A percentile compares a stretch with the other conserved stretches of the same genome.
Conservation (phyloP, 2,888 invertebrate genomes). For the Digitonthophagus gazella region DNA sequence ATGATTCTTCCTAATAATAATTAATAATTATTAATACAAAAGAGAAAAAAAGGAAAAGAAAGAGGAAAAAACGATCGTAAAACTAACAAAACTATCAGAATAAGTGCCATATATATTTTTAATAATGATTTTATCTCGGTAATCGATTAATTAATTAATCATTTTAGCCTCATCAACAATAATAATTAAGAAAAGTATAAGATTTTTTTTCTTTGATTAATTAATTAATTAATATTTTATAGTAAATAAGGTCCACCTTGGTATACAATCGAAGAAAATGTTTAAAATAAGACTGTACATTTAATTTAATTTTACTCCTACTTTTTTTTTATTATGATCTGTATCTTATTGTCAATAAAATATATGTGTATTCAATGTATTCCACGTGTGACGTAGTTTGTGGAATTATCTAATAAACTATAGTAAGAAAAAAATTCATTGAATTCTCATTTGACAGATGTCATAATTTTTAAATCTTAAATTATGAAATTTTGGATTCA, state of each 20-base stretch:
- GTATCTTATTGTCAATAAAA: neutral
- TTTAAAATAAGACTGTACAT: neutral
- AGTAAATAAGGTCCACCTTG: neutral
- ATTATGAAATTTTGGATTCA: no score
- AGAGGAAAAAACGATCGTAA: neutral
- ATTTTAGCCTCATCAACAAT: neutral
- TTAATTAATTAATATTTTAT: neutral
- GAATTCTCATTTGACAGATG: no score
- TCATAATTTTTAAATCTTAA: no score
- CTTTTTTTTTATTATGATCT: neutral
- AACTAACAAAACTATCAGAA: neutral
- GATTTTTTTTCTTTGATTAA: neutral
- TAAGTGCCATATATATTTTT: neutral
- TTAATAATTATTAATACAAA: no score
- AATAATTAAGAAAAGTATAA: no score
- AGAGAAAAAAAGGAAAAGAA: no score
- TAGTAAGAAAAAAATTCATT: no score
- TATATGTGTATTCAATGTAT: neutral
- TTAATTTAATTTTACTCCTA: neutral
- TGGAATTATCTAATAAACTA: neutral
- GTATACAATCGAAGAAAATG: neutral
- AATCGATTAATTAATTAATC: neutral
- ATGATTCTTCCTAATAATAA: neutral
- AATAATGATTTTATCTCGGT: neutral
- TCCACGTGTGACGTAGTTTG: neutral